Evolutionary conservation across 1,140 invertebrate species (phyloP).

Genomic region (Pomphorhynchus laevis): DNA sequence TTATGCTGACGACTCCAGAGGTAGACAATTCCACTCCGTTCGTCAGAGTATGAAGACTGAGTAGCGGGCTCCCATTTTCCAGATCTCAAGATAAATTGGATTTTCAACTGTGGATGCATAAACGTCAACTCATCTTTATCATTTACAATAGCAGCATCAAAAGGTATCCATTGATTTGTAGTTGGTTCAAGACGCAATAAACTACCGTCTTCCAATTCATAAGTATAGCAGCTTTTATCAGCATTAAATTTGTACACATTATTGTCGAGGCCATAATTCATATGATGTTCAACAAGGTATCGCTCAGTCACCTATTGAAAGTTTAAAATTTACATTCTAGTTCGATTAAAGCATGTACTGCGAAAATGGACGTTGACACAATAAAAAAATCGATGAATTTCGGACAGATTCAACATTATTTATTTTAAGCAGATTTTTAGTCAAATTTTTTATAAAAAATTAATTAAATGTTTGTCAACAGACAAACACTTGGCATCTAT

Average conservation of each 20-base stretch:
- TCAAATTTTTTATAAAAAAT: too few species aligned
- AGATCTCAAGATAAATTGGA: too few species aligned
- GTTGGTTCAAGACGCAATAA: background rate
- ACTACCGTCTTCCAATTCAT: background rate
- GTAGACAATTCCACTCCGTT: background rate
- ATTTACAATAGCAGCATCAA: constrained; percentile 4
- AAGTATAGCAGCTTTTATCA: background rate
- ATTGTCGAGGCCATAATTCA: constrained; percentile 1
- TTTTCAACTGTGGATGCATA: too few species aligned
- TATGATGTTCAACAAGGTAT: constrained; percentile 6
- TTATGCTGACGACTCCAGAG: background rate
- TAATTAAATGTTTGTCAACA: too few species aligned
- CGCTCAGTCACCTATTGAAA: background rate
- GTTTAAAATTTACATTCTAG: background rate
- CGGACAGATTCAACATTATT: too few species aligned
- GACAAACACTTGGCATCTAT: too few species aligned
- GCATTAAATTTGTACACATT: too few species aligned
- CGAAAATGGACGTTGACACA: too few species aligned
- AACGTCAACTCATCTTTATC: constrained; percentile 1
- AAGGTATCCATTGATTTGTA: constrained; percentile 4
- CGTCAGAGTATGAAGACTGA: background rate
- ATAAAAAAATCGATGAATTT: too few species aligned
- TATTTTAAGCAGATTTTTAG: too few species aligned
- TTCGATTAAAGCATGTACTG: too few species aligned
- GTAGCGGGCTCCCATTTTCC: too few species aligned